Evolutionary conservation across 2,113 vertebrate genomes (phyloP).

Genomic region (Neodon shergylaensis): DNA sequence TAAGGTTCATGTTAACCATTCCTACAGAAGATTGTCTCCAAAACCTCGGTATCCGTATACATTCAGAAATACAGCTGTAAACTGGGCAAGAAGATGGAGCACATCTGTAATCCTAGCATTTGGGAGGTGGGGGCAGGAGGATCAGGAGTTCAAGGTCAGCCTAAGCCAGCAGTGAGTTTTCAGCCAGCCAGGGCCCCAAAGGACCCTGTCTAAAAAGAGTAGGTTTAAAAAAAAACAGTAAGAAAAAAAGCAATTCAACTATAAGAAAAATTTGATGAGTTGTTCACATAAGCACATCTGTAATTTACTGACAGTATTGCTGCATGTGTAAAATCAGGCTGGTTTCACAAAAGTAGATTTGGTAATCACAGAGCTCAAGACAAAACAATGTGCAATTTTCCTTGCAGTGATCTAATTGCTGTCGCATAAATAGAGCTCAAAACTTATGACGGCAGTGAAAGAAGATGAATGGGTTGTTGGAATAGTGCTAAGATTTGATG

Average conservation of each 20-base stretch:
- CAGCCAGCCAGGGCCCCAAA: not conserved
- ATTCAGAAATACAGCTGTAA: not conserved
- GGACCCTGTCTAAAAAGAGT: not conserved
- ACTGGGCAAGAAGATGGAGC: not conserved
- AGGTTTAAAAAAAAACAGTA: not conserved
- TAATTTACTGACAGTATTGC: not conserved
- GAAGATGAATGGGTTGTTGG: not conserved
- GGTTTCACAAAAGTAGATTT: slow-evolving; percentile 36
- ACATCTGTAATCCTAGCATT: not conserved
- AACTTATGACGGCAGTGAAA: not conserved
- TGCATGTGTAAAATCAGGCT: not conserved
- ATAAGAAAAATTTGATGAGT: not conserved
- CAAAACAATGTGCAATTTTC: slow-evolving; percentile 4
- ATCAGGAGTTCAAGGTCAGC: not conserved
- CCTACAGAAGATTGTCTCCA: not conserved
- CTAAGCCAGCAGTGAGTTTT: not conserved
- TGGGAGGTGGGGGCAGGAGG: not conserved
- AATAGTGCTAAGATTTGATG: not conserved
- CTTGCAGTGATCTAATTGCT: not conserved
- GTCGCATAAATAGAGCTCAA: not conserved
- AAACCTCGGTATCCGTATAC: not conserved
- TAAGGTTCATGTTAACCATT: not conserved
- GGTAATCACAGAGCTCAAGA: slow-evolving; percentile 24
- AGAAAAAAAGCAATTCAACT: not conserved
- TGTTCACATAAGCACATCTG: not conserved